These are phyloP conservation scores for Lithobates pipiens DNA, from an alignment of 2,797 vertebrate species.

Conservation along the genomic window DNA sequence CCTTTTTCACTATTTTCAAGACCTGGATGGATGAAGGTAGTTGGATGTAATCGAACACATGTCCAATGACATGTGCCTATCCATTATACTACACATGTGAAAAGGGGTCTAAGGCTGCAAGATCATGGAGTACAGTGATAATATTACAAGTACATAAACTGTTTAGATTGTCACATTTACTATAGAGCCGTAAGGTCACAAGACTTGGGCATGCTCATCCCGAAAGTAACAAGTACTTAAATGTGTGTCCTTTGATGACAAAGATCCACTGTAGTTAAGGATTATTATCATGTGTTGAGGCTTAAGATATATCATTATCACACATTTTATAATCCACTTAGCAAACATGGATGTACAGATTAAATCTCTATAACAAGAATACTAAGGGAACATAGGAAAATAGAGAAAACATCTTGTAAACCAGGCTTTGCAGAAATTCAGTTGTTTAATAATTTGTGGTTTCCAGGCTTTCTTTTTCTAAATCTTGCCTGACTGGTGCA, in stretches of 20 bases:
- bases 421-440: neutral
- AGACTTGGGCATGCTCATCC: neutral
- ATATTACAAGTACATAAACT: neutral
- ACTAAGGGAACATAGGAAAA: conserved; percentile 13
- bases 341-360: neutral
- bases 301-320: conserved; percentile 1
- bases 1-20: too few species aligned
- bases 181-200: neutral
- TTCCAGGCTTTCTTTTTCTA: conserved; percentile 38
- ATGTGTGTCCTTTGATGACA: neutral
- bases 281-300: neutral
- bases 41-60: too few species aligned
- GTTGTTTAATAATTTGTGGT: conserved; percentile 41
- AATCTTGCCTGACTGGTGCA: conserved; percentile 18
- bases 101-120: neutral
- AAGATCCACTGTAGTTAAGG: neutral
- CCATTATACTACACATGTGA: too few species aligned
- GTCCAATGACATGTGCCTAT: too few species aligned
- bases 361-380: neutral
- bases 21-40: too few species aligned
- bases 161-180: too few species aligned
- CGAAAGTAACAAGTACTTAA: neutral
- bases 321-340: neutral
- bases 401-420: conserved; percentile 22
- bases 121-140: neutral